Evolutionary conservation across 2,797 vertebrate genomes (phyloP).

Genomic region (Intellagama lesueurii): DNA sequence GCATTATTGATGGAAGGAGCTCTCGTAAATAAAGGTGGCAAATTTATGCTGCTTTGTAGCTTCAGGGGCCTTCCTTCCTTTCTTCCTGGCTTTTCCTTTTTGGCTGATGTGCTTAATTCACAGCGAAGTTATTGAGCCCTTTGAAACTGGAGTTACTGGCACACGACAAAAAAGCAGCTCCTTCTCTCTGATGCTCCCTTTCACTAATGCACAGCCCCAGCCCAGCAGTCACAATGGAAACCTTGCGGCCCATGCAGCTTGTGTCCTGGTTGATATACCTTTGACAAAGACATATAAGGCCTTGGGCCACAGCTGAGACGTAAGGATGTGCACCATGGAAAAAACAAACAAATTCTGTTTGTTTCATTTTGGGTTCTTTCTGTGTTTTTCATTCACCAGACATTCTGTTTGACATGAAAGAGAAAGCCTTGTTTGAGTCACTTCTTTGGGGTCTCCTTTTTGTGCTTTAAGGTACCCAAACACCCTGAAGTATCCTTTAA

Average conservation of each 20-base stretch:
- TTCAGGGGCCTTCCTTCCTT: conserved; percentile 29
- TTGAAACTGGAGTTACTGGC: fast-evolving
- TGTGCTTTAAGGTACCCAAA: too few relatives aligned
- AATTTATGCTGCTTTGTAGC: neutral
- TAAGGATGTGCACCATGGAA: too few relatives aligned
- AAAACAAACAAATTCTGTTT: neutral
- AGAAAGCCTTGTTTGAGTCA: too few relatives aligned
- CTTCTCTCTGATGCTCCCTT: fast-evolving
- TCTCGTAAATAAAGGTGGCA: conserved; percentile 37
- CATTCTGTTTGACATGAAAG: too few relatives aligned
- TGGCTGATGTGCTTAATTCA: neutral
- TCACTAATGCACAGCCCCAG: fast-evolving
- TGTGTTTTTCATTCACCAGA: too few relatives aligned
- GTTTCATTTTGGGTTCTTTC: too few relatives aligned
- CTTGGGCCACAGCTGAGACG: neutral
- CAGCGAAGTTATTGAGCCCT: neutral
- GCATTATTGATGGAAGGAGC: conserved; percentile 38
- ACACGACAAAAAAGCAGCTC: fast-evolving
- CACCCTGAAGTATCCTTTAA: too few relatives aligned
- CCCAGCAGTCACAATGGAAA: neutral
- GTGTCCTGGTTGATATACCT: neutral
- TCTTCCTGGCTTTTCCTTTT: neutral
- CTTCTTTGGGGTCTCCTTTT: too few relatives aligned
- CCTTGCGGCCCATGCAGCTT: too few relatives aligned
- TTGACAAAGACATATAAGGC: neutral